Base-by-base conservation (phyloP, 2,113 vertebrate species). In the Entosphenus tridentatus region DNA sequence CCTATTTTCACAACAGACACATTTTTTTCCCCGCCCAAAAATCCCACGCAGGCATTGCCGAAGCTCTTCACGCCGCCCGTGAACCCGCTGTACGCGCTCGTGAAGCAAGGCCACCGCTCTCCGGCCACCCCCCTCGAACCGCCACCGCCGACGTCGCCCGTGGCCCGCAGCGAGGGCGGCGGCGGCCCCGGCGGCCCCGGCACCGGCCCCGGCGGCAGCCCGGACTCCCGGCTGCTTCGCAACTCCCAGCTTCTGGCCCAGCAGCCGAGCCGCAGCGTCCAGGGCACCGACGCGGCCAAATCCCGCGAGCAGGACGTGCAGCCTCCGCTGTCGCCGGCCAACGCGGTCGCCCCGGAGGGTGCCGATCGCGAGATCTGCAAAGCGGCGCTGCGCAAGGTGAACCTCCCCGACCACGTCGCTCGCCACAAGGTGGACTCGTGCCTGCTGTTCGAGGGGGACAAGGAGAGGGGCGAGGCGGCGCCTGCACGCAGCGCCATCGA, bases 361-460 rank as follows among this genome's bases (percentile, higher is more conserved):
- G 39, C 39, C 39, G 5, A 39, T 5, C 39, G 39, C 39, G 39
- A 39, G 39, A 39, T 39, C 39, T 39, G 39, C 39, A 39, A 39
- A 39, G 39, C 39, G 39, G 39, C 39, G 39, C 39, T 39, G 39
- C 39, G 39, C 39, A 65, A 21, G 10, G 21, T n/a, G 9, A 11
- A 65, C 62, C n/a, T 65, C 62, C 62, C 62, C n/a, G 62, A 65
- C 62, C 8, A 65, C 10, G 62, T 65, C n/a, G 21, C 8, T 2
- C n/a, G 21, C n/a, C 62, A 65, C 62, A 65, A 65, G 62, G 8
- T 8, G 62, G 62, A 65, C n/a, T 16, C 62, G n/a, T 65, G 62
- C 62, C 21, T 9, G 8, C n/a, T 16, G 8, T 65, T 65, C 21
- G 62, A 65, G 10, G 62, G 21, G n/a, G 62, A 21, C 62, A 65